Base-by-base conservation (phyloP, 2,797 vertebrate genomes). In the Pipistrellus nathusii region DNA sequence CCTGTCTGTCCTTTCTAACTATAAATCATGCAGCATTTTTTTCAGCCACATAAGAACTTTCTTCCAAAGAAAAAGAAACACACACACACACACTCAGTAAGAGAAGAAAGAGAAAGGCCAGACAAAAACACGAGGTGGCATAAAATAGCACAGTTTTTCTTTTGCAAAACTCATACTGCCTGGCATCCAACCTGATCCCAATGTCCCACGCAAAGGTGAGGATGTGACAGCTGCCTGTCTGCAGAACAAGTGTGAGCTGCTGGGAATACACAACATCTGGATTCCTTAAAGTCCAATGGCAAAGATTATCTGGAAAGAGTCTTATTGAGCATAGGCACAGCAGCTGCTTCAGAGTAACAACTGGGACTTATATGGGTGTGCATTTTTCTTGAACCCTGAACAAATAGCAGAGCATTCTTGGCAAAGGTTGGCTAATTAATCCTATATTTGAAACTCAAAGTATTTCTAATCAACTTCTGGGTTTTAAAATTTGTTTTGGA, bases 21-120 rank as follows among this genome's bases (percentile, higher is more conserved):
- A 44, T 41, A 93, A 72, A 76, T 95, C 57, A 82, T 64, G 82
- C 32, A 78, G 35, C 15, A 53, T 41, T 85, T 81, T 81, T 81
- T 21, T 32, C 15, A 77, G 69, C 15, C 69, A 59, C 17, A 18
- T 25, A 25, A 55, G 75, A 85, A 76, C 51, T 94, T 80, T 93
- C 46, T 96, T 76, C 35, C 35, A 88, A 81, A n/a, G 30, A 35
- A 82, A 93, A 44, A 25, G 15, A 84, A 7, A 41, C 38, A 88
- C 30, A 80, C 82, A 55, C 35, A 88, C 2, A 53, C 23, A 55
- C 35, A 88, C 2, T 46, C 23, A 90, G n/a, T n/a, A 27, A 51
- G n/a, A 85, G 64, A 93, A 90, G 32, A 84, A 77, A 91, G 51
- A 18, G 5, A 85, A 77, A 73, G 38, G 82, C 6, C n/a, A 94